A percentile compares a stretch with the other conserved stretches of the same genome.
These are phyloP conservation scores for Saturnia japonica DNA, from an alignment of 2,888 invertebrate genomes.

Conservation along the genomic window DNA sequence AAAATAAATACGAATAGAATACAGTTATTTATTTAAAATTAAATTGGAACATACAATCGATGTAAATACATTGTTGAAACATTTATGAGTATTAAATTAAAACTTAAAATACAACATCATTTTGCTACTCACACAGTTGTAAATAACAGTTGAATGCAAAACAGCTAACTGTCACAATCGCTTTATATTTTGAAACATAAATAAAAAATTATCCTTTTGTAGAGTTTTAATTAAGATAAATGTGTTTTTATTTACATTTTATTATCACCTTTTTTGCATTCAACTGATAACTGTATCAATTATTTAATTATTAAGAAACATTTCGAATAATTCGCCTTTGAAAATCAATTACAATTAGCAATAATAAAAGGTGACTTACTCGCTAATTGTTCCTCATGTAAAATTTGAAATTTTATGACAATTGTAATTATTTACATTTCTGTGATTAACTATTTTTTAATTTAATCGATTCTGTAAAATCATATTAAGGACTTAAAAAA, in stretches of 20 bases:
- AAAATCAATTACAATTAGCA: slow-evolving; percentile 23
- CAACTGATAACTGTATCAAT: background rate
- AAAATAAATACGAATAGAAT: slow-evolving; percentile 39
- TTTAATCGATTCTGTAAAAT: background rate
- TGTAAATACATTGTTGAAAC: slow-evolving; percentile 46
- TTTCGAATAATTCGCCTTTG: background rate
- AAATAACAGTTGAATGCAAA: slow-evolving; percentile 28
- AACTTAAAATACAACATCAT: slow-evolving; percentile 26
- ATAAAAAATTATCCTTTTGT: background rate
- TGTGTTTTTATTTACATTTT: background rate
- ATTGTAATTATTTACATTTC: slow-evolving; percentile 45
- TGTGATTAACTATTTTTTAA: slow-evolving; percentile 16
- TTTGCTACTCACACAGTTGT: slow-evolving; percentile 24
- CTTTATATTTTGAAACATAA: background rate
- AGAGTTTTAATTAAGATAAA: background rate
- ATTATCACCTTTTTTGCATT: background rate
- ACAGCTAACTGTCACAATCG: background rate
- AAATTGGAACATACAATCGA: slow-evolving; percentile 62
- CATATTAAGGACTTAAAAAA: background rate
- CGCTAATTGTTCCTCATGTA: slow-evolving; percentile 78
- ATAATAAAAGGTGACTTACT: slow-evolving; percentile 46
- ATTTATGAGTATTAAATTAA: slow-evolving; percentile 38
- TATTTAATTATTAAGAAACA: background rate
- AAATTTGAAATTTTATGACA: slow-evolving; percentile 55
- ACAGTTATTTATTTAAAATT: slow-evolving; percentile 70